Evolutionary conservation across 2,888 invertebrate genomes (phyloP), one percentile per base, ranked within the genome.

Genomic region (Dorcus hopei): DNA sequence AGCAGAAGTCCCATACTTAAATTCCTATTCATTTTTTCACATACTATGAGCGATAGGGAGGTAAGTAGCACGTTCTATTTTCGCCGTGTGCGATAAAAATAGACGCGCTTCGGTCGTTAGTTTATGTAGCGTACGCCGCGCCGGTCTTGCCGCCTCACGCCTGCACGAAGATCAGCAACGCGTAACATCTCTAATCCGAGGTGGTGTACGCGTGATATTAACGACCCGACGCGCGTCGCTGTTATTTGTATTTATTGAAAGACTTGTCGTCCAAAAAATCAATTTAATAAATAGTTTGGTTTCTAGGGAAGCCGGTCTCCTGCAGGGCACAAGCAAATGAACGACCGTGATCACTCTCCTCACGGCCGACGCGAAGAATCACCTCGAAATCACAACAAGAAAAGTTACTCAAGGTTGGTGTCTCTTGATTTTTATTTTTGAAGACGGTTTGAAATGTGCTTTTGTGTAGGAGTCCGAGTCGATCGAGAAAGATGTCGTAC

Each of bases 391-490:
- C 76, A 77, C 66, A 78, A 77, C 64, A 72, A 69, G 56, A 77
- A 77, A 64, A 77, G 78, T 62, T 78, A 76, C 66, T 77, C 77
- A 59, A 77, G 78, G 78, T 78, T 68, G 70, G 68, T 49, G 11
- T 3, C 16, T 16, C 11, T 39, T 11, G 9, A 47, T 52, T 57
- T 53, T 8, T 33, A 38, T 38, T 52, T 47, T 52, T 8, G 5
- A 42, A 3, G 6, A 8, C 2, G 9, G n/a, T 14, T 9, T 23
- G 9, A 19, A 45, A 7, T 0, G 26, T 7, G 9, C 16, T 45
- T 45, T 45, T 45, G 16, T 6, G 57, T 70, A 78, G 79, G 65
- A 78, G 78, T 65, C 67, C 61, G 7, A 61, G 77, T 62, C 72
- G 77, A 49, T 72, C 75, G 26, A 71, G 78, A 41, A 80, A 78